These are phyloP conservation scores for Lepetodrilus schrolli DNA, from an alignment of 2,888 invertebrate species.

Conservation along the genomic window DNA sequence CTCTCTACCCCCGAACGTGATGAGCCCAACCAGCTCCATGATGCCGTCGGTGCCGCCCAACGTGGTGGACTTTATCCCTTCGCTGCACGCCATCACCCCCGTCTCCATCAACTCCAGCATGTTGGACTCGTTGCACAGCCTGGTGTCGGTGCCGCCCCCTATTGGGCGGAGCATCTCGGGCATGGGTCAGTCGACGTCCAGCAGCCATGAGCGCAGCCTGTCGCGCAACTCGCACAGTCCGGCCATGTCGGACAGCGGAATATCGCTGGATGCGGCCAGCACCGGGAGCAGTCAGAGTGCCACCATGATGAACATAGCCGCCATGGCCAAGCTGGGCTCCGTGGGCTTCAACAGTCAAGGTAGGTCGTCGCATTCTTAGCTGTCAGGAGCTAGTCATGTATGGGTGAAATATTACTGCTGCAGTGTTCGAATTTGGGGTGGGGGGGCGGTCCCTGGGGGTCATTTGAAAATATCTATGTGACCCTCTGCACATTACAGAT, in stretches of 20 bases:
- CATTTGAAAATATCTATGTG: too few species aligned
- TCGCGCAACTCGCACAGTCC: constrained; percentile 74
- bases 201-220: constrained; percentile 49
- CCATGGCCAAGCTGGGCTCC: constrained; percentile 87
- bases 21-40: constrained; percentile 61
- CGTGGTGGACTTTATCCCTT: constrained; percentile 48
- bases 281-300: constrained; percentile 68
- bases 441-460: too few species aligned
- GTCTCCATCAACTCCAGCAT: constrained; percentile 46
- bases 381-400: neutral
- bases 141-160: constrained; percentile 36
- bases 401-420: neutral
- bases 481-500: too few species aligned
- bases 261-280: constrained; percentile 72
- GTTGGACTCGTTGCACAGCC: constrained; percentile 26
- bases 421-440: too few species aligned
- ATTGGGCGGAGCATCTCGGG: neutral
- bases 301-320: constrained; percentile 86
- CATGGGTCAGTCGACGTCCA: constrained; percentile 20
- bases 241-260: constrained; percentile 75
- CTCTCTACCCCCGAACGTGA: constrained; percentile 64
- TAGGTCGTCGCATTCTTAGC: too few species aligned
- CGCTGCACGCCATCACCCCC: constrained; percentile 48
- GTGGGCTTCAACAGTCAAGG: constrained; percentile 29
- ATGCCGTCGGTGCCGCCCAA: constrained; percentile 57